Conservation (phyloP, 2,888 invertebrate species). For the Drosophila antonietae region DNA sequence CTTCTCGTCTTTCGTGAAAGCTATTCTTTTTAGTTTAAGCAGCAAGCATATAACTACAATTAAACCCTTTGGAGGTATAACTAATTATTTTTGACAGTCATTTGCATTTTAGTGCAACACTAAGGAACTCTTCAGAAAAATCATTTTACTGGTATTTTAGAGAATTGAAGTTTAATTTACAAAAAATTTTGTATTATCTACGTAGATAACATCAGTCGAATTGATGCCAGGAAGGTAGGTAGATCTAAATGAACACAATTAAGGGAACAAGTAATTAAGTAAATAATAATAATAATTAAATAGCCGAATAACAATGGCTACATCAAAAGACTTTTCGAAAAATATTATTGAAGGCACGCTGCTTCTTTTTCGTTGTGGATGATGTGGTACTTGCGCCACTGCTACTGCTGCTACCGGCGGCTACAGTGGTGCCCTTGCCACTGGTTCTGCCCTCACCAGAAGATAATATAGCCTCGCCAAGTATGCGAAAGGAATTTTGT, state of each 20-base stretch:
- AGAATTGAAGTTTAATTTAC: slow-evolving; percentile 26
- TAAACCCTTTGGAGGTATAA: slow-evolving; percentile 29
- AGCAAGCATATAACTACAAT: slow-evolving; percentile 40
- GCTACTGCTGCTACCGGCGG: slow-evolving; percentile 70
- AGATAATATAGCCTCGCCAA: slow-evolving; percentile 80
- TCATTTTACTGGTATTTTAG: slow-evolving; percentile 22
- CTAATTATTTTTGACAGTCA: slow-evolving; percentile 60
- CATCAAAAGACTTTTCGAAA: slow-evolving; percentile 91
- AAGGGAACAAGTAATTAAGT: slow-evolving; percentile 21
- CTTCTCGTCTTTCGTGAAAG: slow-evolving; percentile 18
- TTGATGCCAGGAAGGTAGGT: slow-evolving; percentile 6
- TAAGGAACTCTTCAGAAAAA: slow-evolving; percentile 68
- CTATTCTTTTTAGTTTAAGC: slow-evolving; percentile 11
- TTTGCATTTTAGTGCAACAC: slow-evolving; percentile 65
- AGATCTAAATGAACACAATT: slow-evolving; percentile 24
- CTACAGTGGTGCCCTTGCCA: slow-evolving; percentile 27
- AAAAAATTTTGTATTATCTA: slow-evolving; percentile 25
- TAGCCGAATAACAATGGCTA: slow-evolving; percentile 42
- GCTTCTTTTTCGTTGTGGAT: slow-evolving; percentile 85
- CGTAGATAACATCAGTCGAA: slow-evolving; percentile 25
- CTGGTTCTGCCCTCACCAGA: slow-evolving; percentile 61
- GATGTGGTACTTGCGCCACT: slow-evolving; percentile 77
- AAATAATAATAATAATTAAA: slow-evolving; percentile 14
- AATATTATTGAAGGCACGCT: slow-evolving; percentile 90
- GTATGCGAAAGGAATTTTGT: slow-evolving; percentile 82